Evolutionary conservation across 2,888 invertebrate genomes (phyloP), one percentile per base, ranked within the genome.

Genomic region (Baccha elongata): DNA sequence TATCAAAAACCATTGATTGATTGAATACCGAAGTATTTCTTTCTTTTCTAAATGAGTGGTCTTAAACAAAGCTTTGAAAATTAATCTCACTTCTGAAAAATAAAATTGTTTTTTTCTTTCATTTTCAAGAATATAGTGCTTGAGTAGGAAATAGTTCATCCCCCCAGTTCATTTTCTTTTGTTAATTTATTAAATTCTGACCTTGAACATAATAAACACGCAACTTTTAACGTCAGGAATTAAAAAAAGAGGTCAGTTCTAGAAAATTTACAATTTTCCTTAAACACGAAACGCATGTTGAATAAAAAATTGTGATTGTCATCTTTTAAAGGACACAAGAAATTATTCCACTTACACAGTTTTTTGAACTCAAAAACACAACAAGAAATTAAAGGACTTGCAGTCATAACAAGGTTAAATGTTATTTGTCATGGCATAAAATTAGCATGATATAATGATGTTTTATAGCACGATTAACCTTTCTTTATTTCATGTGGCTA

Each of bases 341-440:
- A 15, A 29, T 19, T 19, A 17, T 32, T 32, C 2, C 19, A 32
- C n/a, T 17, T 21, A n/a, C 7, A 32, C 35, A 58, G 40, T 40
- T 40, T 26, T 40, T 58, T 58, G 15, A 40, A 40, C 40, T n/a
- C 13, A 1, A 58, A 13, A 15, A 15, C 6, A 40, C 11, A 58
- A 23, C 23, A 11, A 23, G 4, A 5, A 40, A 29, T 29, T n/a
- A n/a, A 29, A 5, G 29, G 6, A 8, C 10, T 26, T 58, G 58
- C 58, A 58, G 40, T 15, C 23, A 26, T 37, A 26, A 3, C 15
- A 58, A 40, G 23, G 37, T 11, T 53, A 21, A 58, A 58, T 40
- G 58, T 13, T 23, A 40, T 15, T 26, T 23, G 7, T 15, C 58
- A 58, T 58, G 58, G 13, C 13, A 55, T 40, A 15, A 58, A 58